A percentile compares a stretch with the other conserved stretches of the same genome.
Conservation (phyloP, 2,113 vertebrate species). For the Limnothrissa miodon region DNA sequence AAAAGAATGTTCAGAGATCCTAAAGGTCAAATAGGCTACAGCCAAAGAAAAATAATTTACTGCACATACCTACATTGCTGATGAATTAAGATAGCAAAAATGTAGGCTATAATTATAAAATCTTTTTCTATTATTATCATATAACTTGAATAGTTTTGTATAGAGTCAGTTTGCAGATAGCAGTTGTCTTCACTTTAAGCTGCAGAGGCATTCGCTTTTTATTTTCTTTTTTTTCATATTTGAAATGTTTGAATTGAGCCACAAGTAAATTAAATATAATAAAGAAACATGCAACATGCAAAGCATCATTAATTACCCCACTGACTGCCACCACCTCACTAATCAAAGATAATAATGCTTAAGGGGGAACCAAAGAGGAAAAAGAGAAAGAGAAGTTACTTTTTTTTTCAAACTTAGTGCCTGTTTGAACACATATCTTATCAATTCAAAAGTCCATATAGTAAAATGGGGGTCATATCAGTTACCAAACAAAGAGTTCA, state of each 20-base stretch:
- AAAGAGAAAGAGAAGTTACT: not conserved
- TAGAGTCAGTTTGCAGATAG: not conserved
- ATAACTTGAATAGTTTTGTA: not conserved
- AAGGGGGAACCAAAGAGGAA: not conserved
- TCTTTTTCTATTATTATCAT: not conserved
- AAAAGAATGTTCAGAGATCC: not conserved
- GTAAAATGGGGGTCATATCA: not conserved
- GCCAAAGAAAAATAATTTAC: too few relatives aligned
- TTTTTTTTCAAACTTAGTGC: not conserved
- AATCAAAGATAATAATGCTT: not conserved
- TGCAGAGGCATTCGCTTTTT: not conserved
- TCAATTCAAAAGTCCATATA: not conserved
- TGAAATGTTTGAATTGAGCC: too few relatives aligned
- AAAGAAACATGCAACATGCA: too few relatives aligned
- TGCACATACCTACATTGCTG: too few relatives aligned
- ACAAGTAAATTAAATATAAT: not conserved
- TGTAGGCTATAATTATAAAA: not conserved
- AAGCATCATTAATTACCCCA: constrained; percentile 19
- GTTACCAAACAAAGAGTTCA: not conserved
- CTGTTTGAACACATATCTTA: not conserved
- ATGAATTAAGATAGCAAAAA: not conserved
- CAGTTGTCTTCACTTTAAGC: not conserved
- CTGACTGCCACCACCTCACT: not conserved
- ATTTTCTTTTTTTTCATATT: not conserved
- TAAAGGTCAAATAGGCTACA: not conserved